Evolutionary conservation across 2,797 vertebrate species (phyloP).

Genomic region (Coluber constrictor): DNA sequence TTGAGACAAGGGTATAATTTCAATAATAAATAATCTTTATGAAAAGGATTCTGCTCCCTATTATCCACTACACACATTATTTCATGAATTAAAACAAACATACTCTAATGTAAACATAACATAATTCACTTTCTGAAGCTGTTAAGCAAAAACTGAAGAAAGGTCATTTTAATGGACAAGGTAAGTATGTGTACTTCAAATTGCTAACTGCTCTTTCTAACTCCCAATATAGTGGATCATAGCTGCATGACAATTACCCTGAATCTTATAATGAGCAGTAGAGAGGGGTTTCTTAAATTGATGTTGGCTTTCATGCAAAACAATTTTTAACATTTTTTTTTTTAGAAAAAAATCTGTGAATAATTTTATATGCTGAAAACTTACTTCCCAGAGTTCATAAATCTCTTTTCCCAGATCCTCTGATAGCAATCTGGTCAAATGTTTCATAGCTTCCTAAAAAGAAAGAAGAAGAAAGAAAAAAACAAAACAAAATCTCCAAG

Average conservation of each 20-base stretch:
- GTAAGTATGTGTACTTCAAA: background rate
- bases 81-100: background rate
- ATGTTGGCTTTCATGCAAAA: background rate
- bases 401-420: constrained; percentile 84
- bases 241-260: background rate
- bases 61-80: background rate
- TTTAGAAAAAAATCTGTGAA: background rate
- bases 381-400: constrained; percentile 90
- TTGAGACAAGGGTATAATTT: background rate
- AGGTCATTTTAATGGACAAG: background rate
- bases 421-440: constrained; percentile 80
- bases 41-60: background rate
- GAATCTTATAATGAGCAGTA: background rate
- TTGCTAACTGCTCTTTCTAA: background rate
- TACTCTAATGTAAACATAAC: background rate
- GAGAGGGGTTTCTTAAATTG: background rate
- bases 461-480: constrained; percentile 30
- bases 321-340: background rate
- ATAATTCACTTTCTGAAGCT: background rate
- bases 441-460: constrained; percentile 87
- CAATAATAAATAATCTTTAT: background rate
- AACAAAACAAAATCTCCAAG: background rate
- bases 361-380: constrained; percentile 27
- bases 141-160: background rate
- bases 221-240: background rate